Evolutionary conservation across 2,113 vertebrate species (phyloP).

Genomic region (Turnix velox): DNA sequence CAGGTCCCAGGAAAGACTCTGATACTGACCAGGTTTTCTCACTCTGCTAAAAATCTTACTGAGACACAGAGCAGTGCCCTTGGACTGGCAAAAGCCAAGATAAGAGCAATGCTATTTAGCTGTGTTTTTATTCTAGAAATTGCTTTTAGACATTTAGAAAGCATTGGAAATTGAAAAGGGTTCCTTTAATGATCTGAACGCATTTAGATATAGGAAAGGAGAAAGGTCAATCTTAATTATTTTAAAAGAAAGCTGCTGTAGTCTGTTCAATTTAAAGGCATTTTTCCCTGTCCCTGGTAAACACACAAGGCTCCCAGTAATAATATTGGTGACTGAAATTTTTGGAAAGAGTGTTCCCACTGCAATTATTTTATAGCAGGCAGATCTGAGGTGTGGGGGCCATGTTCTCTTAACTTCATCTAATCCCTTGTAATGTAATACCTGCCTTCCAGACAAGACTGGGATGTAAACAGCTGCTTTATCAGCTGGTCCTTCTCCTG

Average conservation of each 20-base stretch:
- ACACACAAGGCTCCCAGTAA: background rate
- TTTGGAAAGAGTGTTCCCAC: background rate
- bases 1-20: slow-evolving; percentile 72
- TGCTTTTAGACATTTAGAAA: slow-evolving; percentile 22
- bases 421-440: background rate
- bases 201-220: slow-evolving; percentile 8
- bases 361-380: background rate
- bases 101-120: slow-evolving; percentile 34
- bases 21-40: slow-evolving; percentile 75
- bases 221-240: slow-evolving; percentile 2
- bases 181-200: slow-evolving; percentile 18
- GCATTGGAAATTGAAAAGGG: slow-evolving; percentile 3
- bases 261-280: background rate
- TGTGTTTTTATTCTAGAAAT: slow-evolving; percentile 48
- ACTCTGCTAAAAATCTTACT: slow-evolving; percentile 67
- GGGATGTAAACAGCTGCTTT: slow-evolving; percentile 29
- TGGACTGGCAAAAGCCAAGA: slow-evolving; percentile 41
- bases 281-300: background rate
- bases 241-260: background rate
- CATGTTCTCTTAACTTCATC: background rate
- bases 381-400: background rate
- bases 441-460: background rate
- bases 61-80: slow-evolving; percentile 61
- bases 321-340: background rate
- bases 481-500: background rate